A percentile compares a stretch with the other conserved stretches of the same genome.
Evolutionary conservation across 2,797 vertebrate genomes (phyloP).

Genomic region (Gymnoscopelus microlampas): DNA sequence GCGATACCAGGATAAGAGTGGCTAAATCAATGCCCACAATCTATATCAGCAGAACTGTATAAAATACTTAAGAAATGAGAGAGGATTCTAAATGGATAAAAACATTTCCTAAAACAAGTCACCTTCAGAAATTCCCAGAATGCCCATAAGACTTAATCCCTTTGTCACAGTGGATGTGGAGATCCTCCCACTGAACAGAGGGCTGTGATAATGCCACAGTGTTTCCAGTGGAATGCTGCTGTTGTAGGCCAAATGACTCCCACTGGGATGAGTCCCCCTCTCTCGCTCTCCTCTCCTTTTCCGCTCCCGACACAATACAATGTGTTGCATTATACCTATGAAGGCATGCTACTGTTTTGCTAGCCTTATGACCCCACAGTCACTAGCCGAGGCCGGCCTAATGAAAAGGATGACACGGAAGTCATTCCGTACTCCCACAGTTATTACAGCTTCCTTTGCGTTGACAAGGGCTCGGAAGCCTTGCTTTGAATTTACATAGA

Average conservation of each 20-base stretch:
- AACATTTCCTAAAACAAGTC: constrained; percentile 39
- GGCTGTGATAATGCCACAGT: constrained; percentile 66
- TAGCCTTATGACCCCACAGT: constrained; percentile 73
- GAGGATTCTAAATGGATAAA: background rate
- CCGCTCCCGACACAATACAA: constrained; percentile 60
- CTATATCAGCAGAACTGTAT: no score
- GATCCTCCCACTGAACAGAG: constrained; percentile 35
- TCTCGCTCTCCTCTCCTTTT: constrained; percentile 25
- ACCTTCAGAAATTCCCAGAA: constrained; percentile 54
- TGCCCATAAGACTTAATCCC: constrained; percentile 52
- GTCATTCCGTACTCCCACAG: constrained; percentile 56
- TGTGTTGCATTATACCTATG: constrained; percentile 63
- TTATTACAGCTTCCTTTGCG: constrained; percentile 48
- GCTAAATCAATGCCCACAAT: background rate
- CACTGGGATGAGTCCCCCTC: constrained; percentile 51
- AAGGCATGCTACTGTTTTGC: constrained; percentile 67
- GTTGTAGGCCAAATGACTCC: constrained; percentile 67
- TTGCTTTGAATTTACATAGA: background rate
- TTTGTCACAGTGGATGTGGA: constrained; percentile 55
- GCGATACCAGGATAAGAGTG: background rate
- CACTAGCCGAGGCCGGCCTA: constrained; percentile 37
- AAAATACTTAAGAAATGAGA: background rate
- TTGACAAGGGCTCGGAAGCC: background rate
- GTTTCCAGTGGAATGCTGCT: constrained; percentile 74
- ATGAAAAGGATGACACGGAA: constrained; percentile 68